Evolutionary conservation across 2,888 invertebrate genomes (phyloP), one percentile per base, ranked within the genome.

Genomic region (Sphaerophoria taeniata): DNA sequence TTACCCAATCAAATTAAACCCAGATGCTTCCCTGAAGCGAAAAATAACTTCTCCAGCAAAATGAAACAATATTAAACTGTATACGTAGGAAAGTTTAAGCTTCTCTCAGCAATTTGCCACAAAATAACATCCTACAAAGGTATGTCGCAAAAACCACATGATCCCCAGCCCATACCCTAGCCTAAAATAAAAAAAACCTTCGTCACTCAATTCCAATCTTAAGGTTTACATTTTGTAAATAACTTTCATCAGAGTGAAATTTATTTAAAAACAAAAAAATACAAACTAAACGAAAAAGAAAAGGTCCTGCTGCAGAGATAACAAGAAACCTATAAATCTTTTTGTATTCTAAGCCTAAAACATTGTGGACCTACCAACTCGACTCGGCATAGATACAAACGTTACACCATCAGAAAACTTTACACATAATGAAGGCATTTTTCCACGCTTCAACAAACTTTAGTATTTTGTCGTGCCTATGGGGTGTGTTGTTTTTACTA

Each of bases 311-410:
- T 47, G 49, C 65, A 49, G 36, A 65, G 65, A 65, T 65, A 63
- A 78, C 58, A 58, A 65, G 73, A 73, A 31, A 53, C 67, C 51
- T 36, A 53, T 74, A 74, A 74, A 67, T 73, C 79, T 60, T 53
- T 24, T 11, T 60, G 36, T 31, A 60, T 58, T 24, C 24, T 60
- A 67, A 56, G 60, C 58, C 65, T 14, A 79, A 67, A 73, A 53
- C 53, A 51, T 60, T 65, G 34, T 60, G 60, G 65, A 63, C 43
- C 60, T 31, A 39, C 56, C 24, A 2, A 24, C 24, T 24, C 24
- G 24, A 24, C 58, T 51, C 33, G 34, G 39, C 60, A 60, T 14
- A 74, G 58, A 73, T 73, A 51, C 60, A 24, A 24, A 24, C 24
- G 24, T 24, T 24, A 24, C 24, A 24, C 24, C 24, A 24, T 24